These are phyloP conservation scores for Colostygia pectinataria DNA, from an alignment of 2,888 invertebrate species.

Conservation along the genomic window DNA sequence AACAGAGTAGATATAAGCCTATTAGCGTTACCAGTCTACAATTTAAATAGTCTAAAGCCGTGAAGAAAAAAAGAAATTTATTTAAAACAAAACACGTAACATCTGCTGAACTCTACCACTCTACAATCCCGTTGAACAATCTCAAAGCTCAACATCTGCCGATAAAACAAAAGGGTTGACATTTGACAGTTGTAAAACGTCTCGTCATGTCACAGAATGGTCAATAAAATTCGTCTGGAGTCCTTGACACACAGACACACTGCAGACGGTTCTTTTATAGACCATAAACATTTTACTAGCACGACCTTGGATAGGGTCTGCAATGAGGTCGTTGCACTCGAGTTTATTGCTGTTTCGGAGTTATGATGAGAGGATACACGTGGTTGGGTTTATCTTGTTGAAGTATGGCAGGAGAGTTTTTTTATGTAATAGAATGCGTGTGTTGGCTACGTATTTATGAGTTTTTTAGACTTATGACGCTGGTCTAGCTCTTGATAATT, in stretches of 20 bases:
- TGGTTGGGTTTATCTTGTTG: slow-evolving; percentile 23
- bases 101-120: slow-evolving; percentile 18
- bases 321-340: slow-evolving; percentile 79
- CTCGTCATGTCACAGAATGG: slow-evolving; percentile 59
- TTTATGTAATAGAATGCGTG: not conserved
- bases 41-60: too few species aligned
- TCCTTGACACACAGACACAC: slow-evolving; percentile 81
- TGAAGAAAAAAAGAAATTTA: not conserved
- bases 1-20: too few species aligned
- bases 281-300: slow-evolving; percentile 83
- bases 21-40: too few species aligned
- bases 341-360: slow-evolving; percentile 61
- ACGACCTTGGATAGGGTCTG: slow-evolving; percentile 80
- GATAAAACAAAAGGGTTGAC: slow-evolving; percentile 53
- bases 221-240: slow-evolving; percentile 76
- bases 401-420: slow-evolving; percentile 7
- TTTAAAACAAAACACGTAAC: slow-evolving; percentile 7
- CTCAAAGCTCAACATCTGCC: slow-evolving; percentile 40
- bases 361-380: slow-evolving; percentile 48
- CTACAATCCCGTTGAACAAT: slow-evolving; percentile 14
- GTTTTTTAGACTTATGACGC: too few species aligned
- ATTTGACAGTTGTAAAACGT: slow-evolving; percentile 57
- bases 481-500: too few species aligned
- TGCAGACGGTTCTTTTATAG: slow-evolving; percentile 79
- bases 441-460: not conserved